These are phyloP conservation scores for Pachyramphus minor DNA, from an alignment of 2,113 vertebrate genomes.

Conservation along the genomic window DNA sequence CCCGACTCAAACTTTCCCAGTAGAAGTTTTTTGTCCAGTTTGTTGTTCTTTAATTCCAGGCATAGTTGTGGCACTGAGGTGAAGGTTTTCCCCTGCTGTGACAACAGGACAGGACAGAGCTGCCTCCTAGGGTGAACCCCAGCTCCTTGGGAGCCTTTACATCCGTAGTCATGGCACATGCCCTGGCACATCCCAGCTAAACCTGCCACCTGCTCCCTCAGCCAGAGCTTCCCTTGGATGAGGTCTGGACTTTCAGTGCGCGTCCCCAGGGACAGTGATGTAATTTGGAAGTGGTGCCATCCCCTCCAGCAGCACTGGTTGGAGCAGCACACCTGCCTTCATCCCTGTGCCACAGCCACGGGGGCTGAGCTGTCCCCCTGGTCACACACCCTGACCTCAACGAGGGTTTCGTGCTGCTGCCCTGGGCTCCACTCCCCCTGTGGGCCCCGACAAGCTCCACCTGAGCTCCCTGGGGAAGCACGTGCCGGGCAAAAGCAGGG, in stretches of 20 bases:
- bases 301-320: neutral
- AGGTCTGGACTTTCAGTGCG: neutral
- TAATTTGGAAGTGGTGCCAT: fast-evolving
- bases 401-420: neutral
- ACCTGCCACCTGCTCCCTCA: neutral
- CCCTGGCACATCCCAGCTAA: neutral
- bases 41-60: neutral
- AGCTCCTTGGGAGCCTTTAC: neutral
- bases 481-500: neutral
- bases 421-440: fast-evolving
- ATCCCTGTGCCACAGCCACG: fast-evolving
- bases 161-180: fast-evolving
- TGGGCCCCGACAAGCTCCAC: fast-evolving
- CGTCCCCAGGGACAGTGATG: fast-evolving
- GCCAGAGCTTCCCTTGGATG: neutral
- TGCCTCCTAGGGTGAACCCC: neutral
- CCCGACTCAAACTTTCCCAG: neutral
- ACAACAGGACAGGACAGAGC: neutral
- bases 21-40: neutral
- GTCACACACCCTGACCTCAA: neutral
- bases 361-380: neutral
- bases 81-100: neutral
- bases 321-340: neutral
- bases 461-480: neutral
- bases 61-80: neutral